Evolutionary conservation across 2,888 invertebrate species (phyloP).

Genomic region (Meandrusa payeni): DNA sequence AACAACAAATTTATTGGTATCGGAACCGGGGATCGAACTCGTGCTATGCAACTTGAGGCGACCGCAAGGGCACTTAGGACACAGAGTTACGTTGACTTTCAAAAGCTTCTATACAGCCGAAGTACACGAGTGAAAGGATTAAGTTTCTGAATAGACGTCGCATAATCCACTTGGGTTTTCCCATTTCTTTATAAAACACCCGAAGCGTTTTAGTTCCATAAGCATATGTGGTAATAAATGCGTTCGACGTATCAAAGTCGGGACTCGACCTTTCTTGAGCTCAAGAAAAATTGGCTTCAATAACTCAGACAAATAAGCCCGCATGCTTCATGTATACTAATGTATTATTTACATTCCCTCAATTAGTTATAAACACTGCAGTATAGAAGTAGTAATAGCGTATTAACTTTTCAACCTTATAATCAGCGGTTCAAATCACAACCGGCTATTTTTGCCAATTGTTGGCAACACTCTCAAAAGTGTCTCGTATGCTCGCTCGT

Average conservation of each 20-base stretch:
- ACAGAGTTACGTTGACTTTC: too few species aligned
- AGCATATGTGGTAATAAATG: constrained; percentile 22
- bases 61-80: too few species aligned
- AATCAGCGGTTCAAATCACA: too few species aligned
- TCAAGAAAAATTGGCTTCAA: constrained; percentile 13
- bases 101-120: neutral
- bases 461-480: too few species aligned
- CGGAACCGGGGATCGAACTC: too few species aligned
- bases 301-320: constrained; percentile 17
- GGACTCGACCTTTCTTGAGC: constrained; percentile 14
- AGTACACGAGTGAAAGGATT: constrained; percentile 6
- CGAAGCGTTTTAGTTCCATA: constrained; percentile 5
- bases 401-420: too few species aligned
- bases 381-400: too few species aligned
- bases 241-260: constrained; percentile 23
- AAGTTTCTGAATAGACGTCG: constrained; percentile 1
- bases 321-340: constrained; percentile 29
- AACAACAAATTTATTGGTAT: too few species aligned
- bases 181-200: constrained; percentile 9
- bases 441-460: too few species aligned
- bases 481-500: too few species aligned
- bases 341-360: constrained; percentile 32
- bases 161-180: constrained; percentile 4
- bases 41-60: too few species aligned
- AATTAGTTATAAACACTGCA: too few species aligned